Evolutionary conservation across 2,113 vertebrate genomes (phyloP), one percentile per base, ranked within the genome.

Genomic region (Engraulis encrasicolus): DNA sequence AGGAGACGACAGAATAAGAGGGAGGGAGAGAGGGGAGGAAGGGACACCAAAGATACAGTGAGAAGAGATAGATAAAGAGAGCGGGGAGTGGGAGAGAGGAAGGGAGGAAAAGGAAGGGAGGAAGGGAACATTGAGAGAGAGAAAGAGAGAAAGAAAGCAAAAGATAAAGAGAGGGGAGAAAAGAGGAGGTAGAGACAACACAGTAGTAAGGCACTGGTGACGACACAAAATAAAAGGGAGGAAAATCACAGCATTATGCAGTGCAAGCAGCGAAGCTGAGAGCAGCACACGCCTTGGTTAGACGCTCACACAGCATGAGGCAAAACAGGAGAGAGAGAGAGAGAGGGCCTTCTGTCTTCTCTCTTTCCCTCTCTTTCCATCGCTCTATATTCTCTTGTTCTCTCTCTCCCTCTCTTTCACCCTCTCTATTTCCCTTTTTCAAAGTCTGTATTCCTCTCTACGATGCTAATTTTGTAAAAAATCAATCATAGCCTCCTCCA

Each of bases 161-260:
- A n/a, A n/a, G n/a, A n/a, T n/a, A n/a, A n/a, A n/a, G n/a, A 11
- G 82, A 85, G 81, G 20, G 54, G 82, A 89, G 90, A 89, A 20
- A 78, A 89, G 50, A 89, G 91, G 85, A 89, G 92, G 90, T 90
- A 91, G 88, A 92, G 79, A 74, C 58, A 66, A 6, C 27, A 27
- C 66, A 74, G 66, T 9, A 45, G 40, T 74, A 74, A 74, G 66
- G 66, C 66, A 93, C 89, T 88, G 40, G 91, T 93, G 90, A 95
- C 90, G 91, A 34, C 9, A 34, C 14, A 36, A 9, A 6, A 74
- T 15, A 34, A 74, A 36, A 83, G 90, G 91, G 52, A n/a, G 91
- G 82, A 89, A 94, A 91, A 91, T 93, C 78, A 92, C 81, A 18
- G 85, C 86, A 90, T 89, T 84, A 87, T 79, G 88, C 79, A 54